These are phyloP conservation scores for Xyrichtys novacula DNA, from an alignment of 2,797 vertebrate species.

Conservation along the genomic window DNA sequence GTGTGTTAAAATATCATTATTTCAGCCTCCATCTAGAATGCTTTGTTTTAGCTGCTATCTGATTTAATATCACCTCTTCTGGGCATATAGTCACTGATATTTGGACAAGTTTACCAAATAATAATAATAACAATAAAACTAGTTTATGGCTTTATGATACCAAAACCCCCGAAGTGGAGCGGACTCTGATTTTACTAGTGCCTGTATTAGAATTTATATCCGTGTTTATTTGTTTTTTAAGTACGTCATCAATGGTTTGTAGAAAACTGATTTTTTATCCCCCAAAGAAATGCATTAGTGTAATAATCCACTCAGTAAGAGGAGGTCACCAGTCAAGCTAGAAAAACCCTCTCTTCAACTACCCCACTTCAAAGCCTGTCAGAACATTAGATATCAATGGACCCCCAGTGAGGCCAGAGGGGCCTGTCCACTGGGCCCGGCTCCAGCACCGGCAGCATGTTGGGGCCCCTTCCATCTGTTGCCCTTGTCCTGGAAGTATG, in stretches of 20 bases:
- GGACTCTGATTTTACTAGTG: too few species aligned
- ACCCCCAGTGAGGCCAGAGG: constrained; percentile 61
- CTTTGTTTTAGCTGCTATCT: too few species aligned
- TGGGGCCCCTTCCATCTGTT: constrained; percentile 78
- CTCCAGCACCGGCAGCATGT: constrained; percentile 62
- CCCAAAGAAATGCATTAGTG: constrained; percentile 38
- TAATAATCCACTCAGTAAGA: constrained; percentile 29
- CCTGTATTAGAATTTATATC: too few species aligned
- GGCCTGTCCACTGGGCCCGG: constrained; percentile 63
- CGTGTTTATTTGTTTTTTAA: too few species aligned
- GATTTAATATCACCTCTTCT: too few species aligned
- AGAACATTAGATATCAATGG: constrained; percentile 65
- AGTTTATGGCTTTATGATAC: too few species aligned
- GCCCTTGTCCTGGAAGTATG: constrained; percentile 43
- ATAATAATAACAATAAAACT: too few species aligned
- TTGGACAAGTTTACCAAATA: too few species aligned
- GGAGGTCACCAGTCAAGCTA: constrained; percentile 26
- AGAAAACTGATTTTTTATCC: constrained; percentile 27
- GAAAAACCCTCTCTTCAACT: constrained; percentile 36
- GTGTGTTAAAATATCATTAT: too few species aligned
- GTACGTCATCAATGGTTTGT: constrained; percentile 6
- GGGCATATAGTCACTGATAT: too few species aligned
- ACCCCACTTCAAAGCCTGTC: constrained; percentile 55
- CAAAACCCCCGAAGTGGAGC: too few species aligned
- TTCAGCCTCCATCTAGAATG: too few species aligned